These are phyloP conservation scores for Laupala kohalensis DNA, from an alignment of 1,140 invertebrate species.

Conservation along the genomic window DNA sequence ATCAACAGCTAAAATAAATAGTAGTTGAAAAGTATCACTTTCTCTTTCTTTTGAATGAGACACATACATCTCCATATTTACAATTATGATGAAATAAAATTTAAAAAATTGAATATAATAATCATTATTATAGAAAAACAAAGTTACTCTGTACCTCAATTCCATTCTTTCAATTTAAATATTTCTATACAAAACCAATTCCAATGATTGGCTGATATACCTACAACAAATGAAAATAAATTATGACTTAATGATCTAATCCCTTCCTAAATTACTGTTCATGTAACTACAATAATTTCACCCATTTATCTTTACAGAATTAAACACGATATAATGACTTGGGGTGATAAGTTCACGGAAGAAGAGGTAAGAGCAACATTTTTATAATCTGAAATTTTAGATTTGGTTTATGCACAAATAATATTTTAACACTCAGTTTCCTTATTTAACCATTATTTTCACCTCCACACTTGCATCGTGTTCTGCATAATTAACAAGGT, in stretches of 20 bases:
- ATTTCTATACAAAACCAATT: neutral
- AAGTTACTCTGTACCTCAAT: neutral
- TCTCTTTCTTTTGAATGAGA: too few species aligned
- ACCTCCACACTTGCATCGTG: too few species aligned
- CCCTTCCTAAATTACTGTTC: neutral
- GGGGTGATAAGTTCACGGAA: slow-evolving; percentile 41
- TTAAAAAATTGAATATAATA: neutral
- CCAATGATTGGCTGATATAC: neutral
- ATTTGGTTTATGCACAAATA: neutral
- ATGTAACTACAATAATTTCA: too few species aligned
- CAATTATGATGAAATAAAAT: too few species aligned
- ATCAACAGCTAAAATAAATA: too few species aligned
- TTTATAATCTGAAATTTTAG: neutral
- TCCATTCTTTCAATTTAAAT: neutral
- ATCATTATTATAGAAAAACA: neutral
- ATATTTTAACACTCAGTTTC: too few species aligned
- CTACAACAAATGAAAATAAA: neutral
- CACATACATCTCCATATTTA: too few species aligned
- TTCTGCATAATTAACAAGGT: neutral
- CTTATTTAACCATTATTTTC: too few species aligned
- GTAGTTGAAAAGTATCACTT: too few species aligned
- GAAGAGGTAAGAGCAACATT: slow-evolving; percentile 27
- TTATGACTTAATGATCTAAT: neutral
- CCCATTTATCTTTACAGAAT: too few species aligned
- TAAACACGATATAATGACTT: slow-evolving; percentile 41